These are phyloP conservation scores for Clitarchus hookeri DNA, from an alignment of 2,888 invertebrate species.

Conservation along the genomic window DNA sequence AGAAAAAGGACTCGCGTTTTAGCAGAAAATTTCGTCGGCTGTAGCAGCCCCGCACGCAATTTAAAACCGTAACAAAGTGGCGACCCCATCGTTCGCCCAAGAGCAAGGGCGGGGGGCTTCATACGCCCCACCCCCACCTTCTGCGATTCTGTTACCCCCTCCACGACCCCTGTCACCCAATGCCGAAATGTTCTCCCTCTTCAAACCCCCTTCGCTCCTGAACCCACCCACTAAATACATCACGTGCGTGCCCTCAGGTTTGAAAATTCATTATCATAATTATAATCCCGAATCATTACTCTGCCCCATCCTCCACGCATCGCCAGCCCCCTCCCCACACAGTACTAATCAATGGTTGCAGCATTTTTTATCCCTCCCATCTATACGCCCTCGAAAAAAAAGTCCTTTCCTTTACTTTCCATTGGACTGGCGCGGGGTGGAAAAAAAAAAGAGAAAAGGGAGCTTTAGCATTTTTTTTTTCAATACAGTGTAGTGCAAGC, in stretches of 20 bases:
- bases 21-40: not conserved
- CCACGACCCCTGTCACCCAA: slow-evolving; percentile 20
- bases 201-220: not conserved
- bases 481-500: slow-evolving; percentile 36
- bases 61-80: slow-evolving; percentile 23
- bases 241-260: slow-evolving; percentile 35
- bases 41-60: not conserved
- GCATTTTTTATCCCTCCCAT: slow-evolving; percentile 30
- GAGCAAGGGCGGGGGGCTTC: not conserved
- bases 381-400: slow-evolving; percentile 31
- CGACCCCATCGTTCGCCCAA: not conserved
- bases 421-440: slow-evolving; percentile 34
- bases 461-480: slow-evolving; percentile 34
- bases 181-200: not conserved
- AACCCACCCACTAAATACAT: slow-evolving; percentile 32
- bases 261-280: slow-evolving; percentile 44
- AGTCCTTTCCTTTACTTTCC: slow-evolving; percentile 32
- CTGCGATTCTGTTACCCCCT: slow-evolving; percentile 38
- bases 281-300: slow-evolving; percentile 43
- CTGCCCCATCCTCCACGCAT: slow-evolving; percentile 31
- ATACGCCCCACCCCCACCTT: slow-evolving; percentile 44
- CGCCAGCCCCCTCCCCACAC: slow-evolving; percentile 29
- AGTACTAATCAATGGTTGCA: slow-evolving; percentile 38
- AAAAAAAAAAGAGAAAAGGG: slow-evolving; percentile 29
- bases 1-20: slow-evolving; percentile 4